Percentiles rank a stretch among this genome's conserved stretches.
phyloP scores from a whole-genome alignment of 2,797 vertebrate species.

The Cyprinodon diabolis region DNA sequence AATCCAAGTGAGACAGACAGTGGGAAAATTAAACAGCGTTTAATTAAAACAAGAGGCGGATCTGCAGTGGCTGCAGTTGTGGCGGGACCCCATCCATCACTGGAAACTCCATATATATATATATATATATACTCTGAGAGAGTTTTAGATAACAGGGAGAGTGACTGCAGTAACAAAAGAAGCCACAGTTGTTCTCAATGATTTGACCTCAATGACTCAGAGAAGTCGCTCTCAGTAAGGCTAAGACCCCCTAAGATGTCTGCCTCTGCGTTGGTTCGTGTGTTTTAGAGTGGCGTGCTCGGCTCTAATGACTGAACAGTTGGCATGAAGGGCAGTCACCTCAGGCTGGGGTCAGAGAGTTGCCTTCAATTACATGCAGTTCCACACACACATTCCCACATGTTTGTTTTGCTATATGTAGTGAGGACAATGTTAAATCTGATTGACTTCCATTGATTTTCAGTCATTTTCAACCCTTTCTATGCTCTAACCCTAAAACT shows the following conservation, averaged over 20 bases:
- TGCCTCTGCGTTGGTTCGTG: constrained; percentile 4
- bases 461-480: too few relatives aligned
- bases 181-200: constrained; percentile 42
- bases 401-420: too few relatives aligned
- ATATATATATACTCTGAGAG: neutral
- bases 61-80: too few relatives aligned
- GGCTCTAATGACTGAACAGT: constrained; percentile 58
- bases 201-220: constrained; percentile 43
- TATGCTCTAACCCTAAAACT: too few relatives aligned
- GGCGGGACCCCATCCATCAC: too few relatives aligned
- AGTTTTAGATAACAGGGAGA: neutral
- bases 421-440: too few relatives aligned
- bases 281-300: constrained; percentile 11
- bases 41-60: too few relatives aligned
- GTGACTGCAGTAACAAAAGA: constrained; percentile 22
- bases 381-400: too few relatives aligned
- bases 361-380: constrained; percentile 49
- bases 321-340: constrained; percentile 62
- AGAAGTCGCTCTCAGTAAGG: constrained; percentile 10
- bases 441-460: too few relatives aligned
- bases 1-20: too few relatives aligned
- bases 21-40: too few relatives aligned
- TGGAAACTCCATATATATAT: too few relatives aligned
- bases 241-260: constrained; percentile 28
- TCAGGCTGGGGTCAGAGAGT: constrained; percentile 50